Percentiles rank a stretch among this genome's conserved stretches.
Evolutionary conservation across 2,797 vertebrate species (phyloP).

Genomic region (Pitangus sulphuratus): DNA sequence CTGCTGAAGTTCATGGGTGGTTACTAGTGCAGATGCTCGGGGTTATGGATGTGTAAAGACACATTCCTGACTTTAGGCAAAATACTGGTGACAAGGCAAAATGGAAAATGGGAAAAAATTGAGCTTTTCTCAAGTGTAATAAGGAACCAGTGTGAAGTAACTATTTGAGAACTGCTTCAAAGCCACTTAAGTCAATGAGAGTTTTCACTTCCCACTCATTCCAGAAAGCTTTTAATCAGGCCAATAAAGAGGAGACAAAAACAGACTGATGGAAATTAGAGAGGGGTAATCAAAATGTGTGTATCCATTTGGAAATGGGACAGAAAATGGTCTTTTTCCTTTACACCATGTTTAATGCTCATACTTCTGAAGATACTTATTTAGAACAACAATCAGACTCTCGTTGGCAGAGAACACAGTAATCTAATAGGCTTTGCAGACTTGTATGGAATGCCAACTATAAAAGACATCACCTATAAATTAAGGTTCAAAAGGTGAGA

Average conservation of each 20-base stretch:
- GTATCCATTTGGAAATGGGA: background rate
- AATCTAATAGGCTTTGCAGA: background rate
- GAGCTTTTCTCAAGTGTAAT: background rate
- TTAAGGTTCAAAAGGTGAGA: slow-evolving; percentile 50
- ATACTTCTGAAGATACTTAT: background rate
- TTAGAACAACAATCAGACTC: slow-evolving; percentile 7
- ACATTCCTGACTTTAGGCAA: background rate
- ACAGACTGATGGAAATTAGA: background rate
- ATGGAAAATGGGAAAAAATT: background rate
- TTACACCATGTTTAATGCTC: background rate
- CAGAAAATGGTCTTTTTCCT: background rate
- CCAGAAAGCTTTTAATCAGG: slow-evolving; percentile 14
- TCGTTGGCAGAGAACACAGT: background rate
- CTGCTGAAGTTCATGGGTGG: background rate
- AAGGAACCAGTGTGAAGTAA: background rate
- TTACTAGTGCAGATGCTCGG: background rate
- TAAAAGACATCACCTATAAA: slow-evolving; percentile 39
- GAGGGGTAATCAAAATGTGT: background rate
- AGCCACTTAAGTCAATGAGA: background rate
- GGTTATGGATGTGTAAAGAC: background rate
- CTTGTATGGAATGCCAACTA: background rate
- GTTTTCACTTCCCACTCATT: slow-evolving; percentile 19
- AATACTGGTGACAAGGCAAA: background rate
- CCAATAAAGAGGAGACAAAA: background rate
- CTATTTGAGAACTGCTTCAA: background rate